These are phyloP conservation scores for Lepidonotus clava DNA, from an alignment of 2,888 invertebrate species.

Conservation along the genomic window DNA sequence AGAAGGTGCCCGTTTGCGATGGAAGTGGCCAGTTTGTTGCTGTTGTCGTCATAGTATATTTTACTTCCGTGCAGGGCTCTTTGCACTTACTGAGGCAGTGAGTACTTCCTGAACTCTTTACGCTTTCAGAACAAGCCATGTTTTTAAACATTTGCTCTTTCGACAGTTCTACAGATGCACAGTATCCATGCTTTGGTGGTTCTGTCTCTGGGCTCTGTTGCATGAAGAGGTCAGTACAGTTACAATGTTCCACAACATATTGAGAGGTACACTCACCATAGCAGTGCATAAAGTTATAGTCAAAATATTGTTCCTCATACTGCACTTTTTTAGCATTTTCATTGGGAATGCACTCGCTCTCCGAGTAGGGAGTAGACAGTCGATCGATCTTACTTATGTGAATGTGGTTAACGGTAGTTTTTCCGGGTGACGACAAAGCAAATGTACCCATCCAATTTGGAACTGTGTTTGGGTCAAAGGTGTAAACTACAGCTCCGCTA, in stretches of 20 bases:
- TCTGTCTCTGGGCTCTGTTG: neutral
- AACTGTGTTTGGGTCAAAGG: neutral
- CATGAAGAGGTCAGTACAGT: neutral
- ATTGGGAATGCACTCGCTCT: neutral
- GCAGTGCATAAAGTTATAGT: neutral
- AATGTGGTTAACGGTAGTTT: neutral
- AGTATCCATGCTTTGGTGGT: neutral
- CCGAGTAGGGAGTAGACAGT: neutral
- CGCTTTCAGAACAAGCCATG: neutral
- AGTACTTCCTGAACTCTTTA: neutral
- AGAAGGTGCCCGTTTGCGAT: neutral
- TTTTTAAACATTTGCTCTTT: neutral
- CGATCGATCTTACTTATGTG: neutral
- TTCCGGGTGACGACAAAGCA: neutral
- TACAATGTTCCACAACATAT: neutral
- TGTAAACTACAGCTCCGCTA: neutral
- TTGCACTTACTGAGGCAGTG: neutral
- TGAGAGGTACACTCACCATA: neutral
- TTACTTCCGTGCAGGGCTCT: neutral
- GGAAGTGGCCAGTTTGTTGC: neutral
- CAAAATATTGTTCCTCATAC: neutral
- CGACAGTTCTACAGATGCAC: neutral
- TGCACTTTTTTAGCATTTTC: neutral
- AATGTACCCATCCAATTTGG: neutral
- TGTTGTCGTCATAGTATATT: neutral